phyloP scores from a whole-genome alignment of 2,888 invertebrate genomes.

The Tolmerus cingulatus region DNA sequence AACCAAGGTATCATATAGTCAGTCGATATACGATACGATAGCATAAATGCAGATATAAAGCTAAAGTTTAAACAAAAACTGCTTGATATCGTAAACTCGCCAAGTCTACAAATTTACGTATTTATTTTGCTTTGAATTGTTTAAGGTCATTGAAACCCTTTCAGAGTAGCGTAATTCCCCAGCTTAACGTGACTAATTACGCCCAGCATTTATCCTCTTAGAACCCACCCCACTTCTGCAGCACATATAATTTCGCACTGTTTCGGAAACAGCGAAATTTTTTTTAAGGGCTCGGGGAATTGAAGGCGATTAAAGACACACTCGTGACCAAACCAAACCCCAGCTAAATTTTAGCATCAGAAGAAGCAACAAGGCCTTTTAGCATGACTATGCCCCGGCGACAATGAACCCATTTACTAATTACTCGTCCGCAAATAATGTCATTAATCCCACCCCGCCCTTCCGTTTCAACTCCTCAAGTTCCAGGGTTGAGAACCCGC shows the following conservation, averaged over 20 bases:
- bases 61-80: not conserved
- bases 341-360: not conserved
- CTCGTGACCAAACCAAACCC: not conserved
- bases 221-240: not conserved
- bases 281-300: not conserved
- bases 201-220: not conserved
- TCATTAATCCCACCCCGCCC: not conserved
- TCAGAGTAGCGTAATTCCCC: not conserved
- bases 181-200: not conserved
- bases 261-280: not conserved
- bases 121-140: not conserved
- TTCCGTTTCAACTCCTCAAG: not conserved
- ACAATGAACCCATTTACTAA: conserved; percentile 24
- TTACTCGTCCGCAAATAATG: conserved; percentile 17
- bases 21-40: no score
- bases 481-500: not conserved
- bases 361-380: not conserved
- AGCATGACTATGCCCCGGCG: not conserved
- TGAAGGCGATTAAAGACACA: not conserved
- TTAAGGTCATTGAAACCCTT: not conserved
- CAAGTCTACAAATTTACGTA: not conserved
- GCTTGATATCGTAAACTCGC: not conserved
- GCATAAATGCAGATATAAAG: not conserved
- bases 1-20: no score
- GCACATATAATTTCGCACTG: not conserved